Base-by-base conservation (phyloP, 53 echinoderm and acorn worm species). In the Temnopleurus reevesii region DNA sequence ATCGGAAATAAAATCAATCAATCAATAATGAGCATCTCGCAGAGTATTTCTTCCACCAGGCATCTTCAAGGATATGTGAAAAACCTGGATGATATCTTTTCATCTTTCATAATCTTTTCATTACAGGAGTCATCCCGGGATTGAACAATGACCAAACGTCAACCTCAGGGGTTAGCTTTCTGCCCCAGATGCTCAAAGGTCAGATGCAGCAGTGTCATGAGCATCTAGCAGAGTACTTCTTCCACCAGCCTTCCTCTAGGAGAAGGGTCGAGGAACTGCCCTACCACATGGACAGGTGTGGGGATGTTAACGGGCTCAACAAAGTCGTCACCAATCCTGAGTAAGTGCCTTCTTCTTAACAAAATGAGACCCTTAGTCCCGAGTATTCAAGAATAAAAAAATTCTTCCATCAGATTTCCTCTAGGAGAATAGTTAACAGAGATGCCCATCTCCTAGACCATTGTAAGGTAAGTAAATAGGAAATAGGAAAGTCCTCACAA, bases 211-310 rank as follows among this genome's bases (percentile, higher is more conserved):
- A 81, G 23, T 98, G 91, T 71, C 95, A 95, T 35, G 92, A 94
- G 56, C 89, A 89, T 8, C 83, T 98, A 33, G 91, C 95, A 12
- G 65, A 77, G 34, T 96, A 92, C 91, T 98, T 95, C 91, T 76
- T 83, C 82, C 76, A 93, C 65, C 93, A 90, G 55, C 91, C 90
- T 6, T 93, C 90, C 77, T 90, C 90, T 33, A 65, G 89, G 55
- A 81, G 95, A 55, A 93, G 93, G 64, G 95, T 95, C 9, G 93
- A 94, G 56, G 98, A 98, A 86, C 86, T 98, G 59, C 95, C 98
- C 2, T 95, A 93, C 76, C 98, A 98, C 54, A 93, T 93, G 38
- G 94, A 94, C 54, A 80, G 89, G 46, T 92, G 94, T 31, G 95
- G 92, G 1, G 93, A 95, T 63, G 57, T 92, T 24, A 82, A 89